phyloP scores from a whole-genome alignment of 2,113 vertebrate genomes.

The Haemorhous mexicanus region DNA sequence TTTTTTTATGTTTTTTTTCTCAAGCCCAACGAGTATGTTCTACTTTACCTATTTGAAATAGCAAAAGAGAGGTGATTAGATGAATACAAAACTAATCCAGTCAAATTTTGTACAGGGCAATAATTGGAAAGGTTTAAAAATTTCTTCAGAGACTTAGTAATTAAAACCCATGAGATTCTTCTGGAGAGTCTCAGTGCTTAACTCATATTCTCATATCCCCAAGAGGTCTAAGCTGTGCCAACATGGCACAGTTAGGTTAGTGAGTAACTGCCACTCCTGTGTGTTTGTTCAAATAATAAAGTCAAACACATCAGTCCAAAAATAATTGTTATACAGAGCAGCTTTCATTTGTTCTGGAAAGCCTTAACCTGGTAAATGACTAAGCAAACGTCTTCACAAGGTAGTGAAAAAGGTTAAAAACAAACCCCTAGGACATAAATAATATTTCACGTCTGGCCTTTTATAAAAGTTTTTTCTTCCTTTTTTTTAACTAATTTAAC shows the following conservation, averaged over 20 bases:
- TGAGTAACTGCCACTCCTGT: not conserved
- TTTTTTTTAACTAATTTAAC: not conserved
- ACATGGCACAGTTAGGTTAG: not conserved
- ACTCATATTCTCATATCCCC: not conserved
- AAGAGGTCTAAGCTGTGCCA: not conserved
- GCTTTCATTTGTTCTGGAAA: not conserved
- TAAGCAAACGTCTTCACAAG: not conserved
- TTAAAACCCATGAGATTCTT: not conserved
- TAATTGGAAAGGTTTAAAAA: not conserved
- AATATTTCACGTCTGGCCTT: not conserved
- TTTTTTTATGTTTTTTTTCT: not conserved
- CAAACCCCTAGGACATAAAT: fast-evolving
- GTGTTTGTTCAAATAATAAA: not conserved
- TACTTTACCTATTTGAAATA: not conserved
- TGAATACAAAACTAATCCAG: not conserved
- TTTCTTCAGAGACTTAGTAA: not conserved
- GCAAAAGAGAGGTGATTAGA: not conserved
- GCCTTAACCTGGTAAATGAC: not conserved
- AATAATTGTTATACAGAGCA: not conserved
- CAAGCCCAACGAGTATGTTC: not conserved
- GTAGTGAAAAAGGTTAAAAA: not conserved
- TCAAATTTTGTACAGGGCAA: not conserved
- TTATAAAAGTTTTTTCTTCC: not conserved
- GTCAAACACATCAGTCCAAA: not conserved
- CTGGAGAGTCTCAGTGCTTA: not conserved